These are phyloP conservation scores for Drosophila rhopaloa DNA, from an alignment of 1,140 invertebrate species.

Conservation along the genomic window DNA sequence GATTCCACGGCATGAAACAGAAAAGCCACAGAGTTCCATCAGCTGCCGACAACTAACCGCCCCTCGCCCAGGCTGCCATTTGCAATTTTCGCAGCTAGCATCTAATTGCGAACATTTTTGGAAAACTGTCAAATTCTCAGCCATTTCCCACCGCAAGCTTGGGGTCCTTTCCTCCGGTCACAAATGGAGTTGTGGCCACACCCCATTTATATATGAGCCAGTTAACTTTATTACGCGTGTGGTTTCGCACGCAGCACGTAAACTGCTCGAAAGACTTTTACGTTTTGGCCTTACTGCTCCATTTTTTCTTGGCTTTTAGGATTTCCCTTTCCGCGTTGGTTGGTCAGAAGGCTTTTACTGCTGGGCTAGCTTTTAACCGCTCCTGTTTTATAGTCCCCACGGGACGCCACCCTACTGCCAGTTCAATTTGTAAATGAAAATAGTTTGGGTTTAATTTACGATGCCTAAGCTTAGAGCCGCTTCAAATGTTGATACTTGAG, in stretches of 20 bases:
- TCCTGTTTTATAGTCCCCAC: no score
- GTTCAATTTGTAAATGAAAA: slow-evolving; percentile 61
- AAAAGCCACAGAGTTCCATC: slow-evolving; percentile 7
- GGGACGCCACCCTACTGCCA: slow-evolving; percentile 7
- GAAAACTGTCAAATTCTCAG: slow-evolving; percentile 65
- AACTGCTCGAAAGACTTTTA: slow-evolving; percentile 41
- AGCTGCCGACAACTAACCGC: slow-evolving; percentile 43
- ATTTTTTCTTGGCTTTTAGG: slow-evolving; percentile 1
- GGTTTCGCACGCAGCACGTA: slow-evolving; percentile 45
- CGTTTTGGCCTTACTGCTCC: slow-evolving; percentile 25
- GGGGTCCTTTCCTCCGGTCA: not conserved
- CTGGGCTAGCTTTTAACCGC: no score
- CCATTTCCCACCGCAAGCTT: slow-evolving; percentile 49
- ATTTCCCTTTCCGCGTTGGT: no score
- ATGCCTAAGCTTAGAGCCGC: no score
- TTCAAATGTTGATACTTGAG: slow-evolving; percentile 16
- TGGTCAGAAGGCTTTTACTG: no score
- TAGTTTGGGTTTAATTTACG: slow-evolving; percentile 4
- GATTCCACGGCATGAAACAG: no score
- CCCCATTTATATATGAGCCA: slow-evolving; percentile 27
- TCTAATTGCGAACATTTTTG: slow-evolving; percentile 67
- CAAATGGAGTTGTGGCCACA: slow-evolving; percentile 4
- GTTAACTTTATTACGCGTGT: slow-evolving; percentile 68
- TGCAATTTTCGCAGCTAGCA: slow-evolving; percentile 49
- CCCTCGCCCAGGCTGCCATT: slow-evolving; percentile 20